Conservation (phyloP, 2,113 vertebrate genomes). For the Tauraco erythrolophus region DNA sequence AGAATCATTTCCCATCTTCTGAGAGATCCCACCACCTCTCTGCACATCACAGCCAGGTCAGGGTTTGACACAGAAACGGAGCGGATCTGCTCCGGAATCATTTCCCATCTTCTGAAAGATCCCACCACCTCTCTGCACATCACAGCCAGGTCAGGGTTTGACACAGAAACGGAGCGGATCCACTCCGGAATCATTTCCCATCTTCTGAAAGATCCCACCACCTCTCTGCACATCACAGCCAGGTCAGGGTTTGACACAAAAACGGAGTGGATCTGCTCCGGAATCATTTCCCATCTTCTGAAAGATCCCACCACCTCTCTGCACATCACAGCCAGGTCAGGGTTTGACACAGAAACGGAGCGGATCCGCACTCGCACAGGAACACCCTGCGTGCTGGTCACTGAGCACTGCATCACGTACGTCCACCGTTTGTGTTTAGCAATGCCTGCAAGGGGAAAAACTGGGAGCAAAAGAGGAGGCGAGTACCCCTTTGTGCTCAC, state of each 20-base stretch:
- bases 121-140: too few relatives aligned
- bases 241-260: not conserved
- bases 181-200: not conserved
- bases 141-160: too few relatives aligned
- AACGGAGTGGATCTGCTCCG: not conserved
- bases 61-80: too few relatives aligned
- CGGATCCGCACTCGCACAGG: rapidly evolving
- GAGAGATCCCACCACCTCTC: too few relatives aligned
- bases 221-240: rapidly evolving
- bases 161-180: too few relatives aligned
- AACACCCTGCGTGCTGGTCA: not conserved
- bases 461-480: not conserved
- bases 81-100: too few relatives aligned
- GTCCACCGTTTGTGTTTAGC: not conserved
- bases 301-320: not conserved
- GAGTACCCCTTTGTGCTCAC: too few relatives aligned
- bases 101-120: too few relatives aligned
- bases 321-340: rapidly evolving
- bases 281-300: not conserved
- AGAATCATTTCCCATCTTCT: too few relatives aligned
- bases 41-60: too few relatives aligned
- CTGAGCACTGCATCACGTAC: rapidly evolving
- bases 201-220: not conserved
- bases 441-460: not conserved
- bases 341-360: not conserved